Evolutionary conservation across 1,140 invertebrate species (phyloP), one percentile per base, ranked within the genome.

Genomic region (Episyrphus balteatus): DNA sequence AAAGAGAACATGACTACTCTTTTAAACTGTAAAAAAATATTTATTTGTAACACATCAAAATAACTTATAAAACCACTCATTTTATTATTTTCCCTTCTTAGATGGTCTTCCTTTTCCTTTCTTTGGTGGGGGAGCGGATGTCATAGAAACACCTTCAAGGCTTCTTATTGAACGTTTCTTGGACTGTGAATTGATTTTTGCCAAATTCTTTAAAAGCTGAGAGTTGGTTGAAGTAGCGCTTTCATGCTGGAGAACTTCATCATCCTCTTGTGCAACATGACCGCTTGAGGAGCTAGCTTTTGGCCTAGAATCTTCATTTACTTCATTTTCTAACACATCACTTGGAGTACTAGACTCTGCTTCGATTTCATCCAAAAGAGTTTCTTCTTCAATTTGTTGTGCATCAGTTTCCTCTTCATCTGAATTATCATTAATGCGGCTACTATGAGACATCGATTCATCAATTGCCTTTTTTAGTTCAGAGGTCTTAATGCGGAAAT

Each of bases 401-500:
- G 56, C 54, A 12, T 37, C 50, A 14, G 42, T 36, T 52, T 48
- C 51, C 39, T 51, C 58, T 9, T 51, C 53, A 9, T 52, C 55
- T 17, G 41, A 42, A 13, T 59, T 52, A 26, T 26, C 45, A 2
- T 47, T 36, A 34, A 60, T 61, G 40, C 57, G 50, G 17, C 48
- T 56, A 41, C 58, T 58, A 44, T 64, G 55, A 14, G 58, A 59
- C 10, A 61, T 44, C 15, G 55, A 57, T 6, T 59, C 58, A 42
- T 77, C 71, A 10, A 78, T 58, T 18, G 69, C 70, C 51, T 74
- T 66, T 18, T 61, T 62, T 0, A 78, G 49, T 48, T 70, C 57
- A 5, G 58, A 52, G n/a, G 71, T 70, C 44, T 69, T 63, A 19
- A 77, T 73, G 55, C 74, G 66, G 47, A 79, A 79, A 62, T 78